Evolutionary conservation across 2,888 invertebrate species (phyloP).

Genomic region (Ormyrus labotus): DNA sequence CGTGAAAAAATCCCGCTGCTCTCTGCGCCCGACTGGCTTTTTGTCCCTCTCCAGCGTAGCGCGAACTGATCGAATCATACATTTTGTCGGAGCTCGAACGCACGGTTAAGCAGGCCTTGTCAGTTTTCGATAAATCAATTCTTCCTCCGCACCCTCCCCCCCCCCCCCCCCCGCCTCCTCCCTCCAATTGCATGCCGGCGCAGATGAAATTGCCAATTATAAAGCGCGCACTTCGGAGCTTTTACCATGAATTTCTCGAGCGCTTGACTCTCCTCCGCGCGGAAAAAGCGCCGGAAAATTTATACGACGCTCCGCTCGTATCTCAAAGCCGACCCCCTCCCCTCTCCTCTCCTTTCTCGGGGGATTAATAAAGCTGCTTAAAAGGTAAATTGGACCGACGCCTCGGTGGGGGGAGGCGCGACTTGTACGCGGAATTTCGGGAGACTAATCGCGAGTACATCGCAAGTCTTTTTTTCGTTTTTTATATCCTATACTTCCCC

Average conservation of each 20-base stretch:
- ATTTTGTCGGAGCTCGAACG: constrained; percentile 1
- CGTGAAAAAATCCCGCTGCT: constrained; percentile 6
- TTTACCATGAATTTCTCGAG: constrained; percentile 12
- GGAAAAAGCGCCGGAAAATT: not conserved
- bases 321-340: not conserved
- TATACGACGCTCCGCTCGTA: not conserved
- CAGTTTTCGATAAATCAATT: constrained; percentile 43
- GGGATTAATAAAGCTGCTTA: constrained; percentile 32
- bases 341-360: not conserved
- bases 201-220: constrained; percentile 42
- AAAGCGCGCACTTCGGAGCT: not conserved
- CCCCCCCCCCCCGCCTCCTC: not conserved
- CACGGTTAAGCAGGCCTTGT: constrained; percentile 25
- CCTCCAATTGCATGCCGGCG: not conserved
- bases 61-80: constrained; percentile 11
- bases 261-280: not conserved
- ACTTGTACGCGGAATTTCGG: too few species aligned
- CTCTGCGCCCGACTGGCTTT: not conserved
- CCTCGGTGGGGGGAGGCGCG: too few species aligned
- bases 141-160: not conserved
- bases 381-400: constrained; percentile 15
- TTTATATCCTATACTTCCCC: too few species aligned
- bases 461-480: too few species aligned
- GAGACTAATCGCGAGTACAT: too few species aligned
- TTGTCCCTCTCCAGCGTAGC: not conserved